Percentiles rank a stretch among this genome's conserved stretches.
phyloP scores from a whole-genome alignment of 2,888 invertebrate species.

The Ramazzottius varieornatus region DNA sequence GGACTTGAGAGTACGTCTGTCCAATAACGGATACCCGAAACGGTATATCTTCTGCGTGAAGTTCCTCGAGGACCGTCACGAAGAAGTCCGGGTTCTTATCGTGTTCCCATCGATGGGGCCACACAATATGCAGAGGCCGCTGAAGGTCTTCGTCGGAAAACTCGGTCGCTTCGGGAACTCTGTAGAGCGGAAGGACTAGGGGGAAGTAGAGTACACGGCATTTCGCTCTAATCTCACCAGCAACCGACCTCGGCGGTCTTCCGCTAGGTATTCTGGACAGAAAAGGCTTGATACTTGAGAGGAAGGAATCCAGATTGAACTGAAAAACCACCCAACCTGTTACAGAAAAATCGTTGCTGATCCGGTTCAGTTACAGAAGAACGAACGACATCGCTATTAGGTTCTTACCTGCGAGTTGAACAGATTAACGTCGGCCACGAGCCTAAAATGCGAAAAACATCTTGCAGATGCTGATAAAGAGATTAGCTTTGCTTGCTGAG shows the following conservation, averaged over 20 bases:
- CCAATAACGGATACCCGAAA: slow-evolving; percentile 34
- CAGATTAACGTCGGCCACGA: slow-evolving; percentile 37
- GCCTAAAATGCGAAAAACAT: slow-evolving; percentile 23
- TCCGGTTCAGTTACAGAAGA: no score
- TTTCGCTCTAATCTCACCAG: slow-evolving; percentile 29
- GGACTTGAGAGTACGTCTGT: slow-evolving; percentile 34
- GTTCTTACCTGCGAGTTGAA: slow-evolving; percentile 35
- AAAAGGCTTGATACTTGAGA: slow-evolving; percentile 33
- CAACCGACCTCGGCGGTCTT: slow-evolving; percentile 17
- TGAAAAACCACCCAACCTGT: no score
- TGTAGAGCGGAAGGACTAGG: slow-evolving; percentile 14
- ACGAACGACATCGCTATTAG: no score
- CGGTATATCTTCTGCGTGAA: slow-evolving; percentile 26
- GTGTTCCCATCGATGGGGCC: slow-evolving; percentile 51
- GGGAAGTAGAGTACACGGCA: slow-evolving; percentile 37
- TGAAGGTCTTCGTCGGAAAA: background rate
- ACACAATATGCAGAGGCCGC: slow-evolving; percentile 32
- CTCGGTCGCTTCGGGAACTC: background rate
- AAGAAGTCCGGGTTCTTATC: slow-evolving; percentile 43
- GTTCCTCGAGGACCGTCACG: slow-evolving; percentile 26
- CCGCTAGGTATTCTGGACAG: slow-evolving; percentile 39
- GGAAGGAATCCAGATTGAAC: slow-evolving; percentile 39
- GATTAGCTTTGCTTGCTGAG: no score
- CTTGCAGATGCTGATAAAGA: no score
- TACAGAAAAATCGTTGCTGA: no score